These are phyloP conservation scores for Cliona cf. orientalis DNA, from an alignment of 37 sponge, comb jelly and placozoan species.

Conservation along the genomic window DNA sequence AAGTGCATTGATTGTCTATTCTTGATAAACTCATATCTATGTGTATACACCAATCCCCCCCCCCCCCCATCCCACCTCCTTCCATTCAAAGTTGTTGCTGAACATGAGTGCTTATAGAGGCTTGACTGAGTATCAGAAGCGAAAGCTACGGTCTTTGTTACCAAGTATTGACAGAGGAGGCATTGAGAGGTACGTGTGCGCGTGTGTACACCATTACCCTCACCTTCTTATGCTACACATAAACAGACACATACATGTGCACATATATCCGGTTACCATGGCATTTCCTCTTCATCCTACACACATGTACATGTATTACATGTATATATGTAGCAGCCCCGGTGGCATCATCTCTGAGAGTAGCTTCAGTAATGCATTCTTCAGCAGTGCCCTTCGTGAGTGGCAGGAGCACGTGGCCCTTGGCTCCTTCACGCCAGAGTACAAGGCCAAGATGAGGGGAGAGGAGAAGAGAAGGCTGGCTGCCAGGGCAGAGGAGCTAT, in stretches of 20 bases:
- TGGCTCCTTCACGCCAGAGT: slow-evolving; percentile 30
- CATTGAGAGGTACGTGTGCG: background rate
- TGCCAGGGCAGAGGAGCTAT: background rate
- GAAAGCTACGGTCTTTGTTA: background rate
- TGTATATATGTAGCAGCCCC: too few relatives aligned
- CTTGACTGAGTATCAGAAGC: background rate
- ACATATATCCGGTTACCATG: too few relatives aligned
- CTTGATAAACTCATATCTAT: background rate
- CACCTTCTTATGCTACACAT: background rate
- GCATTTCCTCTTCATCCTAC: too few relatives aligned
- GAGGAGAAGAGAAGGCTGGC: slow-evolving; percentile 29
- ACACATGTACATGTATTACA: too few relatives aligned
- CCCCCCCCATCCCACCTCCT: background rate
- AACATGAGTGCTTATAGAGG: background rate
- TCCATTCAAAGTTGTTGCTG: slow-evolving; percentile 1
- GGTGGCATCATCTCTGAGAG: background rate
- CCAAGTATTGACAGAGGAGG: slow-evolving; percentile 21
- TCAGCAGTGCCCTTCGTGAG: slow-evolving; percentile 53
- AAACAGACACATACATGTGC: too few relatives aligned
- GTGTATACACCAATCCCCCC: background rate
- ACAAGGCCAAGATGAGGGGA: slow-evolving; percentile 21
- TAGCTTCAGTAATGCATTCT: slow-evolving; percentile 37
- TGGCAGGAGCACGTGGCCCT: slow-evolving; percentile 34
- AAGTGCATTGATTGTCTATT: background rate
- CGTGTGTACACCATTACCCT: background rate